These are phyloP conservation scores for Rattus norvegicus DNA, from an alignment of 2,113 vertebrate species.

Conservation along the genomic window DNA sequence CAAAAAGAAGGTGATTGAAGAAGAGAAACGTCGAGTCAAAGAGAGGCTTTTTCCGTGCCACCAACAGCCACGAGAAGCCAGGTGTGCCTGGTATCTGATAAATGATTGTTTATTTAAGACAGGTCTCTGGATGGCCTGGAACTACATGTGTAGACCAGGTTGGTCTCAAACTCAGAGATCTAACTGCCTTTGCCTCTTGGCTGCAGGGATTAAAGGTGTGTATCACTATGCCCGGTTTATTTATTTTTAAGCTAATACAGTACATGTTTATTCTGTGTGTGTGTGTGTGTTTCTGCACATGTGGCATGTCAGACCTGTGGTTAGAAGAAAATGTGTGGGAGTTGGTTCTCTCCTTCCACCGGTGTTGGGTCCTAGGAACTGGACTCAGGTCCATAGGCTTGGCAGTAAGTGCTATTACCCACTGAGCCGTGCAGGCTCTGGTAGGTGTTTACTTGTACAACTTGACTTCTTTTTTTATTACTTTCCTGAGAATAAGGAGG, in stretches of 20 bases:
- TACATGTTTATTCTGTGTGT: neutral
- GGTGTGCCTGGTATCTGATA: slow-evolving; percentile 63
- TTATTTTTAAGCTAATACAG: neutral
- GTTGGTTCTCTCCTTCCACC: neutral
- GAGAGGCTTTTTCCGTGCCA: slow-evolving; percentile 84
- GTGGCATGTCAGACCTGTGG: neutral
- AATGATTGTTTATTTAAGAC: neutral
- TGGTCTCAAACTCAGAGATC: neutral
- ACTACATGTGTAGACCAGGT: neutral
- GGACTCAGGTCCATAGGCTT: neutral
- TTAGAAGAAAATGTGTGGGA: neutral
- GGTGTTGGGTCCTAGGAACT: neutral
- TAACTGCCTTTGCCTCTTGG: neutral
- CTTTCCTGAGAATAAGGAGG: neutral
- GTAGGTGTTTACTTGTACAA: neutral
- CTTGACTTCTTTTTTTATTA: neutral
- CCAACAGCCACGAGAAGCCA: slow-evolving; percentile 75
- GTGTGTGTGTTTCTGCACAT: neutral
- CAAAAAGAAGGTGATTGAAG: slow-evolving; percentile 86
- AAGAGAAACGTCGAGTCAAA: slow-evolving; percentile 85
- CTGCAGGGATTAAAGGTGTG: neutral
- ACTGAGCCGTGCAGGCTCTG: neutral
- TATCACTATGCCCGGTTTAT: neutral
- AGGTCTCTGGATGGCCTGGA: neutral
- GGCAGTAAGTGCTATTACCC: neutral